A percentile compares a stretch with the other conserved stretches of the same genome.
Evolutionary conservation across 2,113 vertebrate genomes (phyloP).

Genomic region (Riparia riparia): DNA sequence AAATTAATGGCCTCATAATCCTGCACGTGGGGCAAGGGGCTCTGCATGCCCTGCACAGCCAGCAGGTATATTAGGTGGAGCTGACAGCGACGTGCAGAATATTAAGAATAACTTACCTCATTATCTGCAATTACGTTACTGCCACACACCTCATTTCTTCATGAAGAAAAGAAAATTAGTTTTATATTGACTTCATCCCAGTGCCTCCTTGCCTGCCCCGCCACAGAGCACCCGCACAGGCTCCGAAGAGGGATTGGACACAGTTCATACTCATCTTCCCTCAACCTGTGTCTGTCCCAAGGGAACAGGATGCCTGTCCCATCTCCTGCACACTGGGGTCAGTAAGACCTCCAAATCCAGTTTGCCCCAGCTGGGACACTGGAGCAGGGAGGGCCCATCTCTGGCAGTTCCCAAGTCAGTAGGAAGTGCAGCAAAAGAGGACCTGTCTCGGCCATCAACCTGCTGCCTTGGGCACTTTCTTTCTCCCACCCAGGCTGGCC

Average conservation of each 20-base stretch:
- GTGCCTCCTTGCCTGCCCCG: conserved; percentile 66
- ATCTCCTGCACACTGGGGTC: rapidly evolving
- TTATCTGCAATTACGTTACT: conserved; percentile 87
- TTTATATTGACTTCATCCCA: conserved; percentile 86
- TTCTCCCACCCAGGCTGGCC: neutral
- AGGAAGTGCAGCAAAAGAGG: neutral
- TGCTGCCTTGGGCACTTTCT: neutral
- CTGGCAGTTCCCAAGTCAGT: neutral
- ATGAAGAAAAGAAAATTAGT: conserved; percentile 83
- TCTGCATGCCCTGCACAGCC: neutral
- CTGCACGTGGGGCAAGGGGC: neutral
- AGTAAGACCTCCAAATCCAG: neutral
- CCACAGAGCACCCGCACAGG: neutral
- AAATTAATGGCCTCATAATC: conserved; percentile 40
- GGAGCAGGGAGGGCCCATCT: neutral
- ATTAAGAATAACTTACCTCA: conserved; percentile 88
- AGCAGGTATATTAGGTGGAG: conserved; percentile 59
- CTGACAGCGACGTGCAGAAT: conserved; percentile 74
- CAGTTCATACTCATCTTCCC: neutral
- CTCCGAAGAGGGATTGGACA: neutral
- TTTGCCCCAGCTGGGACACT: neutral
- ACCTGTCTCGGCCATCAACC: neutral
- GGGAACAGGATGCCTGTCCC: neutral
- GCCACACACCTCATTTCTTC: conserved; percentile 86
- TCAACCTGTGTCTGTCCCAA: neutral